A percentile compares a stretch with the other conserved stretches of the same genome.
These are phyloP conservation scores for Mormyrops boulengeri DNA, from an alignment of 2,797 vertebrate genomes.

Conservation along the genomic window DNA sequence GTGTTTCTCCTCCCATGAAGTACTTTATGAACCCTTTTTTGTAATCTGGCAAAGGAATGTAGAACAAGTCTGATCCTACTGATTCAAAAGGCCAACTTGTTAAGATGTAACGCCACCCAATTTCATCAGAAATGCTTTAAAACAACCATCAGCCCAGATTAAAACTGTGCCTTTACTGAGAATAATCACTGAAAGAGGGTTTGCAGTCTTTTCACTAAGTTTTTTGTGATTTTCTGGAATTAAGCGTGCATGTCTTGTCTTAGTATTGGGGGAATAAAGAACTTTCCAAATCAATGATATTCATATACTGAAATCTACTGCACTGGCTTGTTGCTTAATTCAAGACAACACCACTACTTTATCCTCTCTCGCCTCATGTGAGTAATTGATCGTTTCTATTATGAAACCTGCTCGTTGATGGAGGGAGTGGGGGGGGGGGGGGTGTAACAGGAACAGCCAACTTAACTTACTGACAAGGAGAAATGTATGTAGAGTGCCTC, in stretches of 20 bases:
- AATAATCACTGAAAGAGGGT: neutral
- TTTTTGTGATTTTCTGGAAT: neutral
- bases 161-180: neutral
- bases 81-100: neutral
- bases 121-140: neutral
- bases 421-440: neutral
- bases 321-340: constrained; percentile 28
- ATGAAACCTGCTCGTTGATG: neutral
- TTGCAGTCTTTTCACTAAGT: neutral
- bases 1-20: neutral
- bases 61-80: neutral
- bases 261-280: neutral
- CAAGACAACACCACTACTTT: neutral
- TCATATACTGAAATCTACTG: neutral
- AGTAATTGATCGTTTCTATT: constrained; percentile 31
- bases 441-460: constrained; percentile 1
- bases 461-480: neutral
- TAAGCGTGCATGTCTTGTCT: neutral
- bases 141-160: neutral
- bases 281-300: neutral
- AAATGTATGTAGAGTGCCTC: constrained; percentile 11
- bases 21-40: neutral
- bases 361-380: neutral
- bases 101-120: neutral
- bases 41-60: neutral